Evolutionary conservation across 2,888 invertebrate species (phyloP).

Genomic region (Lasioglossum vierecki): DNA sequence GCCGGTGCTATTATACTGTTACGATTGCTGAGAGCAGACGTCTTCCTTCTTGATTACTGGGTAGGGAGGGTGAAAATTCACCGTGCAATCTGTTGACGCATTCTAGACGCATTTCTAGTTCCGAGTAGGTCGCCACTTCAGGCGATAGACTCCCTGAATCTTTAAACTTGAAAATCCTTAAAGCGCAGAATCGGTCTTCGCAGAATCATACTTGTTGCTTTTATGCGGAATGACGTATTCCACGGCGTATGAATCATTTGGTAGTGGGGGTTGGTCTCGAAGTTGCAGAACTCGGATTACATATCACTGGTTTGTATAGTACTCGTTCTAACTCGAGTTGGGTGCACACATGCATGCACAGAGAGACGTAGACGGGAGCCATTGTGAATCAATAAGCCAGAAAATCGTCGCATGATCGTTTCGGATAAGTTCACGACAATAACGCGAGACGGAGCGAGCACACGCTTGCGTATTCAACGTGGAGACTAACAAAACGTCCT

Average conservation of each 20-base stretch:
- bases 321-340: constrained; percentile 74
- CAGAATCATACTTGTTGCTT: constrained; percentile 8
- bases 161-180: background rate
- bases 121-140: background rate
- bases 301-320: constrained; percentile 4
- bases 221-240: background rate
- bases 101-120: background rate
- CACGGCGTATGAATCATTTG: background rate
- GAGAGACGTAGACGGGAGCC: constrained; percentile 74
- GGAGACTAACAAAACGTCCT: constrained; percentile 47
- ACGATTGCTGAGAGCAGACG: background rate
- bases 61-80: background rate
- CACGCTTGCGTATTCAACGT: constrained; percentile 41
- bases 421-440: constrained; percentile 4
- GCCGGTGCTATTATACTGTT: background rate
- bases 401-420: constrained; percentile 30
- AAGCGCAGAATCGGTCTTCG: background rate
- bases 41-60: background rate
- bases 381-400: constrained; percentile 79
- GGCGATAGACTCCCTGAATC: background rate
- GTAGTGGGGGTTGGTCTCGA: constrained; percentile 1
- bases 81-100: background rate
- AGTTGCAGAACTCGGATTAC: background rate
- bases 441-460: constrained; percentile 21
- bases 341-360: constrained; percentile 80